Conservation (phyloP, 2,113 vertebrate species). For the Lepus europaeus region DNA sequence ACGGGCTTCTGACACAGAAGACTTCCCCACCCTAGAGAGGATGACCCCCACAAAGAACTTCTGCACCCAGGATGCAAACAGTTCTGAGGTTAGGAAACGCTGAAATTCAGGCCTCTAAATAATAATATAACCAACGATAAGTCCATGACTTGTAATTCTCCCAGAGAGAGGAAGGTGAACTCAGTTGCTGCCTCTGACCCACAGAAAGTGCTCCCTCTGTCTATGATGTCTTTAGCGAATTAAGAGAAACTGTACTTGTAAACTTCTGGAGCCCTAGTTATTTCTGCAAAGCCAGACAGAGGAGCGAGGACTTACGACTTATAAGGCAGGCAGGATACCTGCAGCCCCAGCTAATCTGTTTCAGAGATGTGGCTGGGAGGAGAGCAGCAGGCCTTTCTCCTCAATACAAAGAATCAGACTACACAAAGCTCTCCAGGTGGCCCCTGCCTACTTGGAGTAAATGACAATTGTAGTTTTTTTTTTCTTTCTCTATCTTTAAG, state of each 20-base stretch:
- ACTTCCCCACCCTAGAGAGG: accelerated
- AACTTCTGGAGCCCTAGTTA: neutral
- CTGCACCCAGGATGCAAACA: accelerated
- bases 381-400: neutral
- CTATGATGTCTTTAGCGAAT: neutral
- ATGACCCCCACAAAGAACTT: neutral
- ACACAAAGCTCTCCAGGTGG: constrained; percentile 51
- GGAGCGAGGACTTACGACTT: neutral
- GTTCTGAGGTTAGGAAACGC: neutral
- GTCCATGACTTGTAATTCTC: neutral
- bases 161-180: neutral
- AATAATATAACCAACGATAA: neutral
- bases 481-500: constrained; percentile 28
- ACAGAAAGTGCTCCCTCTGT: neutral
- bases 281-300: constrained; percentile 45
- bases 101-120: neutral
- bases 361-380: neutral
- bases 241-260: constrained; percentile 6
- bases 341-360: constrained; percentile 1
- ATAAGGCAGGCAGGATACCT: neutral
- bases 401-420: neutral
- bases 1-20: neutral
- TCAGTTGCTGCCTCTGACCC: neutral
- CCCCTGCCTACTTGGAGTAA: neutral
- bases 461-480: constrained; percentile 18